Evolutionary conservation across 2,113 vertebrate species (phyloP).

Genomic region (Chitala chitala): DNA sequence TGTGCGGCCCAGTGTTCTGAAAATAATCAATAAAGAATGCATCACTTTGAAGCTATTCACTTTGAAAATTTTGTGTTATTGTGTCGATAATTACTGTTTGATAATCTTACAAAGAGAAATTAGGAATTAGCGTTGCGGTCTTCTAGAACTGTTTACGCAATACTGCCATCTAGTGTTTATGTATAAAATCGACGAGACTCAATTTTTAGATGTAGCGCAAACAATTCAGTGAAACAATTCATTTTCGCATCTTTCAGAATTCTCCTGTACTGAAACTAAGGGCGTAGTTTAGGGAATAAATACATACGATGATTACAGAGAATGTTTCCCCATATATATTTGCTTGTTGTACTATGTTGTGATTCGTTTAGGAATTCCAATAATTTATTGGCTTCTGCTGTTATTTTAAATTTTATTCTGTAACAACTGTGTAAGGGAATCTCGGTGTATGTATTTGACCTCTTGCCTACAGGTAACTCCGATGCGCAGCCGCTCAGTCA

Average conservation of each 20-base stretch:
- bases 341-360: too few species aligned
- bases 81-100: background rate
- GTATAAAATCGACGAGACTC: background rate
- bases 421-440: background rate
- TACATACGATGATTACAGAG: background rate
- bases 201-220: constrained; percentile 18
- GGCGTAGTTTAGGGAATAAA: background rate
- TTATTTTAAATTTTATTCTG: background rate
- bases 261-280: background rate
- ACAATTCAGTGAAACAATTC: background rate
- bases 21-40: too few species aligned
- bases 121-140: background rate
- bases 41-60: background rate
- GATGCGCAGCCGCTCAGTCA: constrained; percentile 76
- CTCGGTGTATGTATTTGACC: background rate
- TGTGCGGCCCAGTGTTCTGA: too few species aligned
- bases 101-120: background rate
- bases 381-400: too few species aligned
- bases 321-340: too few species aligned
- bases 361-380: too few species aligned
- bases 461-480: constrained; percentile 43
- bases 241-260: too few species aligned
- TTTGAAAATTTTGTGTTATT: background rate
- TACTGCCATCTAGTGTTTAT: constrained; percentile 34
- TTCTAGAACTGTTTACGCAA: background rate